Evolutionary conservation across 2,797 vertebrate species (phyloP).

Genomic region (Cottoperca gobio): DNA sequence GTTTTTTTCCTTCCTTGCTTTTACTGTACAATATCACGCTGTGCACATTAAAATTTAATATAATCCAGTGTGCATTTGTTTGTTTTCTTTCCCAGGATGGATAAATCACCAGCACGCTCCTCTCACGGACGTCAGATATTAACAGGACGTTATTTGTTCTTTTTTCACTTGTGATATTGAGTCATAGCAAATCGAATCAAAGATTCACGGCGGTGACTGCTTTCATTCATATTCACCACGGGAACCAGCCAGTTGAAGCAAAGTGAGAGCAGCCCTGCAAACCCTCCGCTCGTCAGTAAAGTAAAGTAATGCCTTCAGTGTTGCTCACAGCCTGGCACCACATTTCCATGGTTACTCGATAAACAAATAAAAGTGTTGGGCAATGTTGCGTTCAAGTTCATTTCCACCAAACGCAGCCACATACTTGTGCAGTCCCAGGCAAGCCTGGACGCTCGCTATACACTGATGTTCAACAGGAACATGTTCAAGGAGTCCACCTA

Average conservation of each 20-base stretch:
- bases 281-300: too few species aligned
- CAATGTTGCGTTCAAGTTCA: conserved; percentile 41
- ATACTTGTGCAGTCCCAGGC: conserved; percentile 18
- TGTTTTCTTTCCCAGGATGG: conserved; percentile 13
- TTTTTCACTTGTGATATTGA: conserved; percentile 59
- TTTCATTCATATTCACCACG: conserved; percentile 44
- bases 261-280: conserved; percentile 18
- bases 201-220: conserved; percentile 28
- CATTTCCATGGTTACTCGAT: conserved; percentile 58
- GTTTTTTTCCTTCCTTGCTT: conserved; percentile 73
- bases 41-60: conserved; percentile 87
- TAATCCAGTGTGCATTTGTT: conserved; percentile 62
- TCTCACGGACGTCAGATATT: background rate
- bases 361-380: conserved; percentile 66
- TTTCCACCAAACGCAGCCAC: conserved; percentile 39
- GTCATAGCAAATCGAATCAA: conserved; percentile 60
- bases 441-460: conserved; percentile 8
- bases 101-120: conserved; percentile 5
- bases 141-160: conserved; percentile 41
- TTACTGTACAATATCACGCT: conserved; percentile 83
- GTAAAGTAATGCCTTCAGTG: conserved; percentile 33
- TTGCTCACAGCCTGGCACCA: conserved; percentile 53
- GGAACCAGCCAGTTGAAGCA: conserved; percentile 17
- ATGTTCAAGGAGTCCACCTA: background rate
- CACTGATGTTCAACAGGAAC: conserved; percentile 20